Evolutionary conservation across 2,888 invertebrate species (phyloP), one percentile per base, ranked within the genome.

Genomic region (Dicyrtomina minuta): DNA sequence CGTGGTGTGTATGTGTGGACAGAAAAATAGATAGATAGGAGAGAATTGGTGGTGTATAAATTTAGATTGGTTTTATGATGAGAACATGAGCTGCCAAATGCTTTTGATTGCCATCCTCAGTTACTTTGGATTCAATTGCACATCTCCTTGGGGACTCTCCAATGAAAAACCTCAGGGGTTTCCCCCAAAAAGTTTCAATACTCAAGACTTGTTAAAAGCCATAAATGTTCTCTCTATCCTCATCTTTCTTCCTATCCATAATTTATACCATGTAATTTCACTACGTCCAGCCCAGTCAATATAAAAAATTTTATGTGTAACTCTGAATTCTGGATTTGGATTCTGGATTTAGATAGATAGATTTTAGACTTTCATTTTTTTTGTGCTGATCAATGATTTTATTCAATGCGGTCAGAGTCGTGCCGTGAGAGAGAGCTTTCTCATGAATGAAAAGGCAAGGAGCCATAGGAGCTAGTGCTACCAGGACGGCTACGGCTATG

Each of bases 31-130:
- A 51, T 17, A 51, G 51, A 12, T 12, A 22, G 20, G 51, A 20
- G 22, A 51, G 49, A 24, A 22, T 15, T 39, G 20, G 27, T 41
- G 58, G 17, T 33, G 58, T 58, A 58, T 58, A 58, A 58, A 58
- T 58, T 33, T 58, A 58, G 27, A 58, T 58, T 58, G 58, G 58
- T 58, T 58, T 58, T 58, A 58, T 58, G 39, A 58, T 58, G 39
- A 58, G 41, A 58, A 39, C 58, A 58, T 58, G 41, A 58, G 58
- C 58, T 58, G 58, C 58, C 58, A 58, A 58, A 58, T 58, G 58
- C 58, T 58, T 58, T 58, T 58, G 58, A 58, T 58, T 58, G 41
- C 58, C 39, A 8, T 41, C n/a, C 58, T 58, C 20, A 58, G 20
- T 58, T 58, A 13, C 58, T 58, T 58, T 41, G 27, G 39, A 58